phyloP scores from a whole-genome alignment of 2,888 invertebrate genomes.

The Itoplectis maculator region DNA sequence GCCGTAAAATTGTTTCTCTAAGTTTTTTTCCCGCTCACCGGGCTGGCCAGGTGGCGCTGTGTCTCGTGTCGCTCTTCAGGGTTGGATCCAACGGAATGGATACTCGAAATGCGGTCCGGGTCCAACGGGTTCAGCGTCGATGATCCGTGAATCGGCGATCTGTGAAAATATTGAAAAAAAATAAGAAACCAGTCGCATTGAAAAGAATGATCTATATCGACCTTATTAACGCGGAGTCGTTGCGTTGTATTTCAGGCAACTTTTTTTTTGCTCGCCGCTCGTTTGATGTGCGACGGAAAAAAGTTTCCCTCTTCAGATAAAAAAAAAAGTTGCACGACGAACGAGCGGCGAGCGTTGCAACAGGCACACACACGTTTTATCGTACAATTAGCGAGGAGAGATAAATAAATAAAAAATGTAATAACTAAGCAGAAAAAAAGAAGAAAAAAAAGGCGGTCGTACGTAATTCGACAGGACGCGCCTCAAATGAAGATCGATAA shows the following conservation, averaged over 20 bases:
- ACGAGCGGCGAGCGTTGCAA: conserved; percentile 23
- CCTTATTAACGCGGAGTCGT: neutral
- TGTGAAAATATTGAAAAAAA: conserved; percentile 13
- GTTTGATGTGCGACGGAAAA: neutral
- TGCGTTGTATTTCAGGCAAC: conserved; percentile 4
- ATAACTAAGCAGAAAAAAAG: conserved; percentile 31
- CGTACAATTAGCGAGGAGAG: conserved; percentile 51
- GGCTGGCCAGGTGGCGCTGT: conserved; percentile 71
- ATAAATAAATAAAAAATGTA: conserved; percentile 54
- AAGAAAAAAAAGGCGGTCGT: conserved; percentile 15
- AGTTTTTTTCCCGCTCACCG: conserved; percentile 65
- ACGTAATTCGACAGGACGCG: conserved; percentile 43
- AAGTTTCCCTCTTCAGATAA: neutral
- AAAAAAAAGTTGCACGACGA: conserved; percentile 6
- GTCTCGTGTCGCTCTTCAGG: conserved; percentile 56
- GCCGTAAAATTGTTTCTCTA: neutral
- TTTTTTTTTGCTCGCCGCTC: neutral
- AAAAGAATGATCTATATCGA: conserved; percentile 15
- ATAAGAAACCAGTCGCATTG: neutral
- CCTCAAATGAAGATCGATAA: conserved; percentile 57
- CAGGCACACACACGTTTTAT: conserved; percentile 31
- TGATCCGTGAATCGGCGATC: conserved; percentile 16
- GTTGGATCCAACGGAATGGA: neutral
- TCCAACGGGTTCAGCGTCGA: conserved; percentile 34
- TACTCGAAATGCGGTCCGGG: conserved; percentile 21